These are phyloP conservation scores for Macquaria ambigua DNA, from an alignment of 2,113 vertebrate species.

Conservation along the genomic window DNA sequence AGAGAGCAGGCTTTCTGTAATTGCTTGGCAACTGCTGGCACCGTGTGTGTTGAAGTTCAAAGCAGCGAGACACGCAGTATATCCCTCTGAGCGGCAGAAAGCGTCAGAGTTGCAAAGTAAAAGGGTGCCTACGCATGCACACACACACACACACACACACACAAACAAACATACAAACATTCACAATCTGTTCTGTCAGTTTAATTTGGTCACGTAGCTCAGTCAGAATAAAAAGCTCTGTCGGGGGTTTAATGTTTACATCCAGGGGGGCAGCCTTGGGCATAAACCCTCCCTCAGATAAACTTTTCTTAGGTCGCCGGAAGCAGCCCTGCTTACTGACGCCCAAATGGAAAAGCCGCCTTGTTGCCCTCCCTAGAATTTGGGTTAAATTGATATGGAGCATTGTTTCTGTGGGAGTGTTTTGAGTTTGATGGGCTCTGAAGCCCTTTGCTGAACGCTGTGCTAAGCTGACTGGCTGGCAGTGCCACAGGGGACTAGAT, in stretches of 20 bases:
- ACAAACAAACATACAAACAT: constrained; percentile 17
- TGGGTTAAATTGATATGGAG: constrained; percentile 68
- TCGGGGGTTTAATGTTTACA: constrained; percentile 24
- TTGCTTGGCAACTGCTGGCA: constrained; percentile 69
- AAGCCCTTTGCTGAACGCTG: constrained; percentile 53
- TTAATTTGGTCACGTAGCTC: constrained; percentile 55
- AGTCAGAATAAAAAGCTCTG: constrained; percentile 50
- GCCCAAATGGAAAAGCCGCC: constrained; percentile 34
- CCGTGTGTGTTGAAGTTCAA: constrained; percentile 69
- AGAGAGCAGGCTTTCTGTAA: constrained; percentile 55
- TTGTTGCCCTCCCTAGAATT: constrained; percentile 56
- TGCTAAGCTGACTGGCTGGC: constrained; percentile 58
- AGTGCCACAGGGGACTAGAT: constrained; percentile 63
- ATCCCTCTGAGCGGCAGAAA: constrained; percentile 64
- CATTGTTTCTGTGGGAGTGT: constrained; percentile 61
- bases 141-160: constrained; percentile 34
- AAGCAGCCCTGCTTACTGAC: constrained; percentile 3
- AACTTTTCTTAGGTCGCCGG: constrained; percentile 9
- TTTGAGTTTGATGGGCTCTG: constrained; percentile 74
- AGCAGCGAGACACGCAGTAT: constrained; percentile 48
- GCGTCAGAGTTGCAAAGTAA: constrained; percentile 55
- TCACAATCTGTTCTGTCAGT: constrained; percentile 33
- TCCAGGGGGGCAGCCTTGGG: constrained; percentile 33
- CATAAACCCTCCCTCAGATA: constrained; percentile 14
- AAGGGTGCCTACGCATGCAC: constrained; percentile 56